Evolutionary conservation across 2,113 vertebrate genomes (phyloP).

Genomic region (Parus major): DNA sequence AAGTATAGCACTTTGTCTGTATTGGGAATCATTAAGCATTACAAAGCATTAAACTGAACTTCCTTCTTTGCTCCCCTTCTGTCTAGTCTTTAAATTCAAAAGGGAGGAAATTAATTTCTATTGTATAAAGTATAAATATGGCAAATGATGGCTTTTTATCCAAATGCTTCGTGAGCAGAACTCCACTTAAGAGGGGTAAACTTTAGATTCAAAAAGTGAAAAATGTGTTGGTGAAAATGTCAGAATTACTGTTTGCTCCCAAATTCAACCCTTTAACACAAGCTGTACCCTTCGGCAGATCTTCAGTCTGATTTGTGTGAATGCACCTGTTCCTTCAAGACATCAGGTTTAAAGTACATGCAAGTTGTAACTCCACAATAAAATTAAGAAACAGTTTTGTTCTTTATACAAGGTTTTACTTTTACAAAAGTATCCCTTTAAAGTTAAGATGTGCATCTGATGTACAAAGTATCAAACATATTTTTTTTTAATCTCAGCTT

Average conservation of each 20-base stretch:
- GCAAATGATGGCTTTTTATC: conserved; percentile 82
- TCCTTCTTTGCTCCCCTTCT: conserved; percentile 61
- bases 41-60: conserved; percentile 57
- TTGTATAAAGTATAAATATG: conserved; percentile 70
- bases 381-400: conserved; percentile 85
- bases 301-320: conserved; percentile 65
- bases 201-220: conserved; percentile 73
- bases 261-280: conserved; percentile 72
- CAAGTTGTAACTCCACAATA: conserved; percentile 82
- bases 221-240: conserved; percentile 74
- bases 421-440: conserved; percentile 91
- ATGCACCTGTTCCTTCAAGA: conserved; percentile 73
- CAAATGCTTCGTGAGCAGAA: conserved; percentile 75
- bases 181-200: conserved; percentile 69
- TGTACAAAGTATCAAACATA: conserved; percentile 94
- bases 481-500: conserved; percentile 80
- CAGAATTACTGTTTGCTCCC: conserved; percentile 66
- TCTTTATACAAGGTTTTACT: conserved; percentile 87
- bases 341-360: conserved; percentile 79
- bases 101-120: conserved; percentile 66
- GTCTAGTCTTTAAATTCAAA: conserved; percentile 62
- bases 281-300: conserved; percentile 71
- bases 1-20: conserved; percentile 59
- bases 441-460: conserved; percentile 88
- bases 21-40: conserved; percentile 59